A percentile compares a stretch with the other conserved stretches of the same genome.
Conservation (phyloP, 2,888 invertebrate genomes). For the Eristalinus sepulchralis region DNA sequence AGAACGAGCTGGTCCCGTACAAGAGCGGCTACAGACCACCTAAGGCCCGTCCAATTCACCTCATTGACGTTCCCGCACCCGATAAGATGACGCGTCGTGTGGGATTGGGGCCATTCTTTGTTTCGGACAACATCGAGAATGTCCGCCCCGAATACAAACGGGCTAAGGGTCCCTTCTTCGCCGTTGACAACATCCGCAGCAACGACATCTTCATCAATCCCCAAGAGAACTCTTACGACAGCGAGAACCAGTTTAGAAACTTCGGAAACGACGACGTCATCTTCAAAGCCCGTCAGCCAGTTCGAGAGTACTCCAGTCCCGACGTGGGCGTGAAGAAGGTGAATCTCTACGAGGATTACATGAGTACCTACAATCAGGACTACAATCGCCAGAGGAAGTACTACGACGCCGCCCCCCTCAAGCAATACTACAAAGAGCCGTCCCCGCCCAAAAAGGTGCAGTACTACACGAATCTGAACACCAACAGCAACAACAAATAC, state of each 20-base stretch:
- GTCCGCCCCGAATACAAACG: conserved; percentile 57
- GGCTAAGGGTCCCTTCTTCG: conserved; percentile 60
- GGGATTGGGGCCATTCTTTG: conserved; percentile 58
- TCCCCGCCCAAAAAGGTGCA: conserved; percentile 56
- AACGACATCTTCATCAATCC: conserved; percentile 35
- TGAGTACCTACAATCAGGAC: conserved; percentile 41
- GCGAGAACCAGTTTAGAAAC: conserved; percentile 52
- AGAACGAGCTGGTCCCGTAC: conserved; percentile 89
- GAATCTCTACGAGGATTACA: conserved; percentile 52
- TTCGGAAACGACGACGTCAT: conserved; percentile 50
- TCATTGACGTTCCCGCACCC: conserved; percentile 33
- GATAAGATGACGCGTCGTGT: conserved; percentile 27
- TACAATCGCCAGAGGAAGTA: conserved; percentile 34
- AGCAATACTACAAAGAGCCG: conserved; percentile 39
- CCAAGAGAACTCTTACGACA: conserved; percentile 19
- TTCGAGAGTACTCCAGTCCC: conserved; percentile 61
- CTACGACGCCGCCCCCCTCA: conserved; percentile 21
- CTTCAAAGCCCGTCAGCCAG: conserved; percentile 57
- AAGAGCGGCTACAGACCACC: conserved; percentile 86
- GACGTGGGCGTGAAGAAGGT: conserved; percentile 61
- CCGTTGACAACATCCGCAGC: conserved; percentile 61
- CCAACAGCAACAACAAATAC: conserved; percentile 29
- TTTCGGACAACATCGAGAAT: conserved; percentile 64
- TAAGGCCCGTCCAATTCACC: conserved; percentile 77
- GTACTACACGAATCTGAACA: conserved; percentile 60